Conservation (phyloP, 1,140 invertebrate species). For the Ostrea edulis region DNA sequence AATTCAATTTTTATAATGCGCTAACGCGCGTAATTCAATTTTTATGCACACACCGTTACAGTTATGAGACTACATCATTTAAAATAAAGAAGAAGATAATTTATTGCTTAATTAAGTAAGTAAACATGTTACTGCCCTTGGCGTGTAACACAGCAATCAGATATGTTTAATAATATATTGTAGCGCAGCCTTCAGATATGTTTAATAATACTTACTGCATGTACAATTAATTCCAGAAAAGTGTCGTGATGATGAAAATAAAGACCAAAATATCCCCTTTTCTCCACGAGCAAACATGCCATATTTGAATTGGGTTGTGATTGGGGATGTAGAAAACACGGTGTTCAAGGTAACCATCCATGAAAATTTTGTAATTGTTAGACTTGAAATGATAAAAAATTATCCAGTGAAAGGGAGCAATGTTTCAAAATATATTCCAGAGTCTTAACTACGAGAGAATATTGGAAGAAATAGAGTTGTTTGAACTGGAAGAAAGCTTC, state of each 20-base stretch:
- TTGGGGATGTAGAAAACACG: conserved; percentile 35
- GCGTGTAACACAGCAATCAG: no score
- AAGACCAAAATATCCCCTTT: neutral
- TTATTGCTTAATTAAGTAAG: no score
- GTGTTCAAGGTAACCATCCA: conserved; percentile 42
- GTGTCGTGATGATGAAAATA: neutral
- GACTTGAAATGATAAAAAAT: neutral
- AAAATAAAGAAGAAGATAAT: no score
- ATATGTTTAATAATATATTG: no score
- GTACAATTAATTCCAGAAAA: neutral
- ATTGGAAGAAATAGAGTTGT: conserved; percentile 34
- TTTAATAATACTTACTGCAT: no score
- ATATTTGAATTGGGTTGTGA: conserved; percentile 40
- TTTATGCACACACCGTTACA: no score
- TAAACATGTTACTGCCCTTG: no score
- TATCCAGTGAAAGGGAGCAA: neutral
- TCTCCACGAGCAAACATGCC: conserved; percentile 35
- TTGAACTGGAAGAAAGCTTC: conserved; percentile 36
- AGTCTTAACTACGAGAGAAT: conserved; percentile 27
- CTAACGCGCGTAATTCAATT: no score
- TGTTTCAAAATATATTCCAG: neutral
- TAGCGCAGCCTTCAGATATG: no score
- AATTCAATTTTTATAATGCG: no score
- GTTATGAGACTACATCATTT: no score
- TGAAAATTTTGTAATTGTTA: no score